These are phyloP conservation scores for Stichopus horrens DNA, from an alignment of 53 echinoderm and acorn worm genomes.

Conservation along the genomic window DNA sequence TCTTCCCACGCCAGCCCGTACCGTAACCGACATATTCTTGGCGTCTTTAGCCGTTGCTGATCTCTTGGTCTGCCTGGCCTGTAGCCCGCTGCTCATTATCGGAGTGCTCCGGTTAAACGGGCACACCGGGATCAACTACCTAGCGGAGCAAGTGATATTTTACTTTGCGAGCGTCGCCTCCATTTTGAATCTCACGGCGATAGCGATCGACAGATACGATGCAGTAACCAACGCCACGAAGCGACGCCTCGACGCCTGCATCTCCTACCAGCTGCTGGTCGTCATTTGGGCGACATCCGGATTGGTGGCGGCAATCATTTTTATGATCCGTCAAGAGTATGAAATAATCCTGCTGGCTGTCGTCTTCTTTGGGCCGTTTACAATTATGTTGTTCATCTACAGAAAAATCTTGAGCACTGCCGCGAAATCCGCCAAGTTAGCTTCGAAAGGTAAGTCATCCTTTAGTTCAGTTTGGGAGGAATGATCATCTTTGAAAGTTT, in stretches of 20 bases:
- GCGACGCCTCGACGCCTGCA: conserved; percentile 55
- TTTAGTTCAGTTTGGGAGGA: too few relatives aligned
- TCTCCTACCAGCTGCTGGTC: conserved; percentile 60
- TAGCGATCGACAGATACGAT: conserved; percentile 84
- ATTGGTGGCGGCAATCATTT: conserved; percentile 60
- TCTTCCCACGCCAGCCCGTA: conserved; percentile 57
- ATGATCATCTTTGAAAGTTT: too few relatives aligned
- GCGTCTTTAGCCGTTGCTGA: conserved; percentile 83
- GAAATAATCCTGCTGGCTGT: conserved; percentile 72
- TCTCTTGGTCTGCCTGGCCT: conserved; percentile 68
- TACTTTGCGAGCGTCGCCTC: conserved; percentile 91
- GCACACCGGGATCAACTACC: conserved; percentile 84
- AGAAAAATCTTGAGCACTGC: conserved; percentile 70
- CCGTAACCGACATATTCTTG: conserved; percentile 86
- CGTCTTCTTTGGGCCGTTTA: conserved; percentile 69
- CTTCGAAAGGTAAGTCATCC: not conserved
- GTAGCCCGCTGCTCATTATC: conserved; percentile 79
- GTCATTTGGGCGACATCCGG: conserved; percentile 68
- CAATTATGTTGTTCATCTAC: conserved; percentile 80
- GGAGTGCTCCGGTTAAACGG: conserved; percentile 73
- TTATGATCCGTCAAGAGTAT: conserved; percentile 62
- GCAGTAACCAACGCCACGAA: conserved; percentile 79
- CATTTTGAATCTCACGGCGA: conserved; percentile 83
- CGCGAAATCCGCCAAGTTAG: conserved; percentile 50
- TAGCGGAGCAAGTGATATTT: conserved; percentile 85